These are phyloP conservation scores for Prietella phreatophila DNA, from an alignment of 2,113 vertebrate genomes.

Conservation along the genomic window DNA sequence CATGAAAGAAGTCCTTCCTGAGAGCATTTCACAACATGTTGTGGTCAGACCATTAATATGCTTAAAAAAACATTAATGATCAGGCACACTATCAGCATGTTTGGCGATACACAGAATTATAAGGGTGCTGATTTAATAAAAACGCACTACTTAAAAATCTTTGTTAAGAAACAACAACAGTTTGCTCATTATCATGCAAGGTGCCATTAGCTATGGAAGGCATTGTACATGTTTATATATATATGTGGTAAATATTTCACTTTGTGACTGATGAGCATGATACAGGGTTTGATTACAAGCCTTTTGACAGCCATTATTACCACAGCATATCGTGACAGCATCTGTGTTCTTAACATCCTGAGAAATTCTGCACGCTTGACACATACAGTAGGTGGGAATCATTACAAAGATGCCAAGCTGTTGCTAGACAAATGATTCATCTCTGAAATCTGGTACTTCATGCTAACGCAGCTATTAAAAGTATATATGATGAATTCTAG, in stretches of 20 bases:
- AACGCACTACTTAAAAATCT: background rate
- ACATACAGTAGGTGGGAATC: constrained; percentile 24
- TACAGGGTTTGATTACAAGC: background rate
- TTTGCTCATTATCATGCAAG: background rate
- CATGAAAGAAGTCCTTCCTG: background rate
- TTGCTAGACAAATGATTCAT: constrained; percentile 40
- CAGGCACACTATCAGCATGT: background rate
- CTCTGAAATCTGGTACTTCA: constrained; percentile 28
- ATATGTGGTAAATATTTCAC: background rate
- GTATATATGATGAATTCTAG: constrained; percentile 29
- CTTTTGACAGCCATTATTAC: background rate
- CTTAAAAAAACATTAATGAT: background rate
- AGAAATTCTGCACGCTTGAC: constrained; percentile 9
- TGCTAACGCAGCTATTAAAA: constrained; percentile 28
- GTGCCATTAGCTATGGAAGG: background rate
- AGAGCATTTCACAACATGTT: background rate
- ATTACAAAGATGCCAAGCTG: constrained; percentile 30
- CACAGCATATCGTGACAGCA: constrained; percentile 13
- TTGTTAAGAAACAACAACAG: background rate
- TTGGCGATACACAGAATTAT: background rate
- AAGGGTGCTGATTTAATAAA: background rate
- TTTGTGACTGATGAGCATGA: background rate
- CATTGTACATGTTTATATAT: background rate
- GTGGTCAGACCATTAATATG: background rate
- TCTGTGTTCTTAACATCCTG: constrained; percentile 25